Evolutionary conservation across 1,140 invertebrate species (phyloP), one percentile per base, ranked within the genome.

Genomic region (Pristionchus pacificus): DNA sequence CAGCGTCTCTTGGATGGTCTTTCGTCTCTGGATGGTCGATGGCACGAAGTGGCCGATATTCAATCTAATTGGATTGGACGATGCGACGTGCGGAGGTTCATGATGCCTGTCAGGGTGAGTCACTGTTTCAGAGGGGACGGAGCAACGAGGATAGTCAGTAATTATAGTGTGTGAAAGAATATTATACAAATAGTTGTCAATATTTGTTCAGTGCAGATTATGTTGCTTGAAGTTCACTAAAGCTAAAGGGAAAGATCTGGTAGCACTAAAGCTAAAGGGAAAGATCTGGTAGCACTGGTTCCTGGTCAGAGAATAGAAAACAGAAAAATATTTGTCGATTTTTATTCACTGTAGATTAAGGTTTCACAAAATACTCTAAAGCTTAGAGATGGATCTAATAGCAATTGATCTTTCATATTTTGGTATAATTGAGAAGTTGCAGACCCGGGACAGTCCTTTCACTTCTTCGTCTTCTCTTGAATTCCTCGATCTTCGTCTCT

Each of bases 21-120:
- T 58, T 82, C 89, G 72, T 88, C 89, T 85, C 84, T 71, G 60
- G 32, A 75, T 65, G 78, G 85, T 2, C 80, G 88, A 63, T 90
- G 89, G 89, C 88, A 86, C 74, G 93, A 97, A 84, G 90, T 98
- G 27, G 90, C 91, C 31, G 90, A 90, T 77, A 85, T 96, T 67
- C 97, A 99, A 86, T 89, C 89, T 76, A 89, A 95, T 84, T 98
- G 96, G 95, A 95, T 99, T 78, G 95, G 95, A 10, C 88, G 93
- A 74, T 95, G 92, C 82, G 88, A 90, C 85, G 95, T 94, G 3
- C 88, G 88, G 72, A 87, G 87, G 71, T 88, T 96, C 78, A 88
- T 90, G 79, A 90, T 96, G 86, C 81, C 88, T 77, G 65, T 91
- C 63, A 78, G 81, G 76, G 84, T 85, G 66, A 61, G 29, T 14